Base-by-base conservation (phyloP, 30 jellyfish, hydroid and myxozoan genomes). In the Nemopilema nomurai region DNA sequence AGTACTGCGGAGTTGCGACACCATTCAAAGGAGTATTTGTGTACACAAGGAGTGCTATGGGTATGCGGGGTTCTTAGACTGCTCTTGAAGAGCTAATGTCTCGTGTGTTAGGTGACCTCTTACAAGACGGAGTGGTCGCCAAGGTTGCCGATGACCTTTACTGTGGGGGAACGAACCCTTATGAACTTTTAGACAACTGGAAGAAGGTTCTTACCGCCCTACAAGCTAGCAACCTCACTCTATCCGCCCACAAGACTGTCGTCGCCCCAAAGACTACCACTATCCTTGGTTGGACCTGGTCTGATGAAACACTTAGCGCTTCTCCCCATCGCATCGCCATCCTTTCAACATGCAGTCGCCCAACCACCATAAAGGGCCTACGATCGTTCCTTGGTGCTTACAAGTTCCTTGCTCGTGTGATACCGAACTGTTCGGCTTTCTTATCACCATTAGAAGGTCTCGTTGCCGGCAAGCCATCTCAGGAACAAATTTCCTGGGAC, bases 61-160 rank as follows among this genome's bases (percentile, higher is more conserved):
- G 93, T 9, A 87, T 87, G 93, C 93, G 89, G 1, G 96, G 96
- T 24, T 87, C 96, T 16, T 88, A 87, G 51, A 79, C 96, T 29
- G 96, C 87, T 22, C 71, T 79, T 30, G 96, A 87, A 65, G 96
- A 87, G 67, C 64, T 87, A 4, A 87, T 80, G 92, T 87, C 78
- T 51, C 69, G 87, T 31, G 87, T 79, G 28, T 51, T 81, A 13
- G 92, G 92, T 9, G 88, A 81, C 22, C 73, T 81, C 7, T 20
- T 87, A 4, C 74, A 26, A 28, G 86, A 79, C 16, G 93, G 92
- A 19, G 18, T 30, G 16, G 90, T 83, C 16, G 90, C 90, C 64
- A 87, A 87, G 68, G 28, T 83, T 21, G 90, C 90, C 8, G 92
- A 83, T 73, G 92, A 83, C 69, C 90, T 83, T 22, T 83, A 69